Percentiles rank a stretch among this genome's conserved stretches.
Evolutionary conservation across 2,888 invertebrate genomes (phyloP).

Genomic region (Drosophila greeni): DNA sequence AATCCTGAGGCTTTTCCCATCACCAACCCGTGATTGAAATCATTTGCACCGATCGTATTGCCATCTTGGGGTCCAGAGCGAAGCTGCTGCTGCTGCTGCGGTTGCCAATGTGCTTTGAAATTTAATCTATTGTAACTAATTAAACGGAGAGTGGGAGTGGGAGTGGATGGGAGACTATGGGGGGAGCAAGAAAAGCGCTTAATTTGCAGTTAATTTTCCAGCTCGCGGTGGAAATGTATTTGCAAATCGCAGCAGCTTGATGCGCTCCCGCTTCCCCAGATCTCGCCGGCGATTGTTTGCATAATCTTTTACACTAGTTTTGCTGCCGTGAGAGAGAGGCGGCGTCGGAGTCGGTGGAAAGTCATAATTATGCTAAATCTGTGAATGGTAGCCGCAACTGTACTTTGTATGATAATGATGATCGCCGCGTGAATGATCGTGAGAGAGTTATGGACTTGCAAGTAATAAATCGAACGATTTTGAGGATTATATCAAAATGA

Average conservation of each 20-base stretch:
- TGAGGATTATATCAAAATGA: not conserved
- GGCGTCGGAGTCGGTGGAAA: conserved; percentile 1
- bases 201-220: conserved; percentile 69
- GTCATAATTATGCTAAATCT: conserved; percentile 37
- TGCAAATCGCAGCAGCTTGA: conserved; percentile 29
- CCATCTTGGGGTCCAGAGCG: conserved; percentile 16
- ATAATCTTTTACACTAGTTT: conserved; percentile 69
- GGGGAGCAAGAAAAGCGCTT: conserved; percentile 55
- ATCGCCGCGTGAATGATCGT: conserved; percentile 2
- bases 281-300: conserved; percentile 58
- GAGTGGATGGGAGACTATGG: not conserved
- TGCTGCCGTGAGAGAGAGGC: conserved; percentile 23
- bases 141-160: conserved; percentile 49
- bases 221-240: conserved; percentile 54
- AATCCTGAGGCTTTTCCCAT: not conserved
- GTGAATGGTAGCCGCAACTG: conserved; percentile 28
- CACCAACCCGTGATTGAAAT: not conserved
- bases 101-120: conserved; percentile 67
- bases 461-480: not conserved
- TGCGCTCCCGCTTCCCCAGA: conserved; percentile 33
- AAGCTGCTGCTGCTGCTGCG: conserved; percentile 48
- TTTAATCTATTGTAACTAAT: conserved; percentile 74
- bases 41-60: not conserved
- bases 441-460: conserved; percentile 6
- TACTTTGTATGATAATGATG: conserved; percentile 18